A percentile compares a stretch with the other conserved stretches of the same genome.
Evolutionary conservation across 2,113 vertebrate species (phyloP).

Genomic region (Eidolon helvum): DNA sequence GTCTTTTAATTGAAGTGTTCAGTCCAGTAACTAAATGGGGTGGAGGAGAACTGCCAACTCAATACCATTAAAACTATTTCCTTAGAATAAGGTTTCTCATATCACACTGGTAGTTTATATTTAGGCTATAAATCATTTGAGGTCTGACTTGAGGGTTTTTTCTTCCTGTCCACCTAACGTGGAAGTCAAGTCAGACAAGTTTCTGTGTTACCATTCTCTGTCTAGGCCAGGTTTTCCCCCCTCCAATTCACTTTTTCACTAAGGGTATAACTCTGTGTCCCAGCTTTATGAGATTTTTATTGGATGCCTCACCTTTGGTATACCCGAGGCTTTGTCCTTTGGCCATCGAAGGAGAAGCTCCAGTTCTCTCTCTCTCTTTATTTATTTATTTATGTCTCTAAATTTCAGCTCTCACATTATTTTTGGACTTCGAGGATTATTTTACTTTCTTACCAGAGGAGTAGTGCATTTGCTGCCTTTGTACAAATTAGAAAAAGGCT

Average conservation of each 20-base stretch:
- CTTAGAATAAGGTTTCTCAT: background rate
- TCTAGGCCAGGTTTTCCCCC: background rate
- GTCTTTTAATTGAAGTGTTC: background rate
- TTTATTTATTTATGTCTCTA: background rate
- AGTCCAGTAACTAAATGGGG: background rate
- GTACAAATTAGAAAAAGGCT: background rate
- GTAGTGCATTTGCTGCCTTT: background rate
- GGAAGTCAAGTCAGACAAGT: background rate
- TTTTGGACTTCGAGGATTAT: background rate
- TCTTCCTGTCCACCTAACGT: background rate
- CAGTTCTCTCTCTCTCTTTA: background rate
- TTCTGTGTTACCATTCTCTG: background rate
- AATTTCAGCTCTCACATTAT: background rate
- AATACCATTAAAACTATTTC: background rate
- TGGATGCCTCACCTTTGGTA: background rate
- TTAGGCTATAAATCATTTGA: background rate
- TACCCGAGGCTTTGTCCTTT: background rate
- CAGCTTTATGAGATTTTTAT: background rate
- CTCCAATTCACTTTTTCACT: background rate
- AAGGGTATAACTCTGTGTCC: background rate
- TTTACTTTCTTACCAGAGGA: background rate
- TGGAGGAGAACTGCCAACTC: background rate
- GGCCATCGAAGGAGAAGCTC: background rate
- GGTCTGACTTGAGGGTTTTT: background rate
- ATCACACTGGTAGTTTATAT: background rate